These are phyloP conservation scores for Episyrphus balteatus DNA, from an alignment of 1,140 invertebrate species.

Conservation along the genomic window DNA sequence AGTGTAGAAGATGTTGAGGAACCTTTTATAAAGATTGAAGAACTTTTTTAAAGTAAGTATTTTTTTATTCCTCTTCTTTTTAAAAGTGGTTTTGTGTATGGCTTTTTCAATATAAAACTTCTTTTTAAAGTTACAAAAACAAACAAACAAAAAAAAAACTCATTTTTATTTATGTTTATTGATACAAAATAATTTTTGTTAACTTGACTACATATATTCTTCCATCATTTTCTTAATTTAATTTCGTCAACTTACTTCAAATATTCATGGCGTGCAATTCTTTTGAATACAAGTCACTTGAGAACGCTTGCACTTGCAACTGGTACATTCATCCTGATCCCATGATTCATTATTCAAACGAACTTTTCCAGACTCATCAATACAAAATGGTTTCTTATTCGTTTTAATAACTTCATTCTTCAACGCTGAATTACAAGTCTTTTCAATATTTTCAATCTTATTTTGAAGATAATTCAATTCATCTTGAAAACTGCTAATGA, in stretches of 20 bases:
- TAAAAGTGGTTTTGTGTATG: no score
- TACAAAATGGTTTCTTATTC: slow-evolving; percentile 29
- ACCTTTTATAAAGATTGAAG: no score
- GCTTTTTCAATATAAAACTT: no score
- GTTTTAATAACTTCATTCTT: slow-evolving; percentile 13
- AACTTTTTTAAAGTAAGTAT: no score
- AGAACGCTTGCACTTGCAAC: slow-evolving; percentile 39
- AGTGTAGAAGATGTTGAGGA: no score
- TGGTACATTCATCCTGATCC: slow-evolving; percentile 42
- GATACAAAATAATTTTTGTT: no score
- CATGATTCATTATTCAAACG: slow-evolving; percentile 41
- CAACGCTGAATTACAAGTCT: slow-evolving; percentile 25
- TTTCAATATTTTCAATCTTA: slow-evolving; percentile 41
- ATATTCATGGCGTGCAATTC: slow-evolving; percentile 12
- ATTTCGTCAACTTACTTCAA: slow-evolving; percentile 1
- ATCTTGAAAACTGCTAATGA: slow-evolving; percentile 43
- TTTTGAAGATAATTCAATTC: slow-evolving; percentile 43
- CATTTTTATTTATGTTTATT: no score
- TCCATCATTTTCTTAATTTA: no score
- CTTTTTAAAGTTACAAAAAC: no score
- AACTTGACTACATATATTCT: no score
- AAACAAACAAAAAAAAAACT: no score
- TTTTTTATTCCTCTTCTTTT: no score
- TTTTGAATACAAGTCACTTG: slow-evolving; percentile 29
- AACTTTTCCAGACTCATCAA: slow-evolving; percentile 35